Evolutionary conservation across 2,888 invertebrate genomes (phyloP).

Genomic region (Stegophylla sp.): DNA sequence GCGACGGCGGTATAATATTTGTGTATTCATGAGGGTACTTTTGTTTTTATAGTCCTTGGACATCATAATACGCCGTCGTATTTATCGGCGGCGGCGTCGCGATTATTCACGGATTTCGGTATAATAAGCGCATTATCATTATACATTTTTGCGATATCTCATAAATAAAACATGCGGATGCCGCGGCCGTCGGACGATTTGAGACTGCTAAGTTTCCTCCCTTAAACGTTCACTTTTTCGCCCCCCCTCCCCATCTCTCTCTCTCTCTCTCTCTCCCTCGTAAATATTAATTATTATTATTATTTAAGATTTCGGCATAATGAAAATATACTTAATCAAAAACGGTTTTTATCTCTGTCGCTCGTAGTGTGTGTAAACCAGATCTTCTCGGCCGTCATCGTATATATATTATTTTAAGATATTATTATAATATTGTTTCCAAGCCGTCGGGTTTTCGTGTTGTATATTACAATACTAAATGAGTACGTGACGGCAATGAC

Average conservation of each 20-base stretch:
- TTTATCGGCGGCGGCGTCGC: constrained; percentile 28
- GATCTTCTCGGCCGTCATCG: background rate
- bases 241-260: too few species aligned
- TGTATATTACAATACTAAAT: constrained; percentile 11
- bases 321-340: constrained; percentile 37
- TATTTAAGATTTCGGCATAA: constrained; percentile 27
- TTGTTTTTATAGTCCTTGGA: constrained; percentile 13
- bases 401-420: too few species aligned
- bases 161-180: constrained; percentile 44
- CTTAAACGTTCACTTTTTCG: background rate
- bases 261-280: background rate
- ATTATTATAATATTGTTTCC: background rate
- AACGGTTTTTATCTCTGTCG: constrained; percentile 7
- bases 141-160: constrained; percentile 18
- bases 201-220: constrained; percentile 30
- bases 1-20: constrained; percentile 6
- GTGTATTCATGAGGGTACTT: constrained; percentile 34
- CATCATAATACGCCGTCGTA: background rate
- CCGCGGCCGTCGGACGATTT: background rate
- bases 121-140: constrained; percentile 35
- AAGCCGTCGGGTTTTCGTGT: background rate
- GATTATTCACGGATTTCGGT: constrained; percentile 44
- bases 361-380: constrained; percentile 6
- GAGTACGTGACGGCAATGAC: constrained; percentile 45
- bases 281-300: constrained; percentile 31